Evolutionary conservation across 2,888 invertebrate species (phyloP).

Genomic region (Steinernema scapterisci): DNA sequence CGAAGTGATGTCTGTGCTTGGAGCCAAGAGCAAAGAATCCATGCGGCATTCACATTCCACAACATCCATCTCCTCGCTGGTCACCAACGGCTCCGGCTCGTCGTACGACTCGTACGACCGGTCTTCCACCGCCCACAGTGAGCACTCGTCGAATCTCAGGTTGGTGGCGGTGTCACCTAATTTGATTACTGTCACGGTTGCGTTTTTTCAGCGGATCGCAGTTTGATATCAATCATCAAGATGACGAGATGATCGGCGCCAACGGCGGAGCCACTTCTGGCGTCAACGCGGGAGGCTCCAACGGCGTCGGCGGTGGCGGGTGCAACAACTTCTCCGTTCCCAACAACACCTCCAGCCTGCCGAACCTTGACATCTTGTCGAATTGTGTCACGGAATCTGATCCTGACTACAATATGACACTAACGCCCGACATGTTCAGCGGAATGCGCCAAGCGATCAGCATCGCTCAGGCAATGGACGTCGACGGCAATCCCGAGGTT

Average conservation of each 20-base stretch:
- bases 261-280: background rate
- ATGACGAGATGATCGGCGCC: background rate
- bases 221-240: slow-evolving; percentile 4
- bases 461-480: slow-evolving; percentile 42
- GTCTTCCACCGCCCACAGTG: slow-evolving; percentile 21
- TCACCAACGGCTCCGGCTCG: slow-evolving; percentile 2
- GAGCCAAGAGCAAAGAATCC: background rate
- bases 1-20: slow-evolving; percentile 13
- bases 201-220: background rate
- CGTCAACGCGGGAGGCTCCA: background rate
- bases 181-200: background rate
- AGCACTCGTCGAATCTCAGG: background rate
- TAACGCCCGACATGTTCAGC: slow-evolving; percentile 62
- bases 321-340: background rate
- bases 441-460: slow-evolving; percentile 47
- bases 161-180: background rate
- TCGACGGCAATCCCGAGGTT: slow-evolving; percentile 34
- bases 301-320: background rate
- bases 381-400: slow-evolving; percentile 48
- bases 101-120: slow-evolving; percentile 6
- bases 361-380: slow-evolving; percentile 8
- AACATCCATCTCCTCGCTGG: slow-evolving; percentile 39
- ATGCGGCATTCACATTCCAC: slow-evolving; percentile 49
- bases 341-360: slow-evolving; percentile 36
- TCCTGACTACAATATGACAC: slow-evolving; percentile 64